These are phyloP conservation scores for Pheosia tremula DNA, from an alignment of 2,888 invertebrate species.

Conservation along the genomic window DNA sequence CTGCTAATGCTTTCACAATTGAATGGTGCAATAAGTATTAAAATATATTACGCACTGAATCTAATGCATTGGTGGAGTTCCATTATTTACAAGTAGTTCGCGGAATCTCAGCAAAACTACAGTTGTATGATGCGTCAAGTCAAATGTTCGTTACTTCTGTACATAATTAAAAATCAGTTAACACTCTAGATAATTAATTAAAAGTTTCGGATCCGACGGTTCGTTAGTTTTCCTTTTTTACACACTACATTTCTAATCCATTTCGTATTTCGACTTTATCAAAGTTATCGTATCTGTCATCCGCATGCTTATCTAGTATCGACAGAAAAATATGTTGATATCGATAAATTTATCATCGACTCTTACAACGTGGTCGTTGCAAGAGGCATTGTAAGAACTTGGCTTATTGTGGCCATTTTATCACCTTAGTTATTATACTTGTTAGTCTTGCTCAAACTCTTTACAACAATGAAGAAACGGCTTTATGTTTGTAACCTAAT, in stretches of 20 bases:
- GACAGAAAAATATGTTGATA: constrained; percentile 11
- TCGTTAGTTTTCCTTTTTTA: constrained; percentile 39
- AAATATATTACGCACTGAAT: constrained; percentile 7
- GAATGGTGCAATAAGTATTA: constrained; percentile 11
- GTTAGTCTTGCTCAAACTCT: constrained; percentile 13
- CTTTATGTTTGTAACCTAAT: constrained; percentile 16
- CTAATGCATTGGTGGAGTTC: neutral
- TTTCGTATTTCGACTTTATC: constrained; percentile 3
- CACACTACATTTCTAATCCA: constrained; percentile 29
- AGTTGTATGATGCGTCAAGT: neutral
- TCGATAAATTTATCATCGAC: constrained; percentile 11
- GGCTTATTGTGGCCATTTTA: constrained; percentile 19
- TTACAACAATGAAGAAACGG: constrained; percentile 11
- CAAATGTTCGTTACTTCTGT: constrained; percentile 18
- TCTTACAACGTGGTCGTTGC: constrained; percentile 6
- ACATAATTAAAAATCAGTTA: constrained; percentile 37
- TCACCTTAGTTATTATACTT: constrained; percentile 21
- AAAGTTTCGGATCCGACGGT: constrained; percentile 51
- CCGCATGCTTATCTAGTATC: constrained; percentile 15
- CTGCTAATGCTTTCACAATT: constrained; percentile 31
- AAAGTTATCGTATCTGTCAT: constrained; percentile 17
- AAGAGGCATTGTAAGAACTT: neutral
- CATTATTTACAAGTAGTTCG: neutral
- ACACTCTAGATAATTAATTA: constrained; percentile 45
- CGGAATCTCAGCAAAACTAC: constrained; percentile 10